These are phyloP conservation scores for Cryptoblepharus egeriae DNA, from an alignment of 2,797 vertebrate genomes.

Conservation along the genomic window DNA sequence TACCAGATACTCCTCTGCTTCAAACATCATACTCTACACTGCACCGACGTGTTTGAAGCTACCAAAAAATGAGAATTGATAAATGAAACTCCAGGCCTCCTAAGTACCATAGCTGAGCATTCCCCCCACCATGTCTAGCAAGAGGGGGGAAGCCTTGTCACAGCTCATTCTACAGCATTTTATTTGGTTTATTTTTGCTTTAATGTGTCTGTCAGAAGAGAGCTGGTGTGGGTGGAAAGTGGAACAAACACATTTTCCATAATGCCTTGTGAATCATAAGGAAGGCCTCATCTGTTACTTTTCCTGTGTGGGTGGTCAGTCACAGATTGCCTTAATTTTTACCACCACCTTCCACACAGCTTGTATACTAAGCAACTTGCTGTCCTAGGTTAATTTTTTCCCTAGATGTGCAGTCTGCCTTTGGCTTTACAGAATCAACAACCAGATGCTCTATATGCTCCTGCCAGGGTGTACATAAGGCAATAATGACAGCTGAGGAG, in stretches of 20 bases:
- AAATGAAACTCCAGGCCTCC: constrained; percentile 37
- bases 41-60: constrained; percentile 21
- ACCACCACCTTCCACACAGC: constrained; percentile 4
- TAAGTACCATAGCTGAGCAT: constrained; percentile 33
- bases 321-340: constrained; percentile 26
- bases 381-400: neutral
- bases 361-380: constrained; percentile 17
- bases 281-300: constrained; percentile 25
- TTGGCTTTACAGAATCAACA: constrained; percentile 25
- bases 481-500: neutral
- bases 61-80: constrained; percentile 12
- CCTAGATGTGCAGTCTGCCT: neutral
- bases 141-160: neutral
- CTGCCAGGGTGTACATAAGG: constrained; percentile 25
- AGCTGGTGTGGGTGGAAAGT: constrained; percentile 17
- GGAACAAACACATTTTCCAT: constrained; percentile 20
- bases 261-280: constrained; percentile 29
- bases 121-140: constrained; percentile 20
- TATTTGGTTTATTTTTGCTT: constrained; percentile 6
- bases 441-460: constrained; percentile 12
- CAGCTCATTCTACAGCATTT: constrained; percentile 10
- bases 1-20: constrained; percentile 37
- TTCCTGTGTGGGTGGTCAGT: constrained; percentile 5
- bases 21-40: constrained; percentile 37
- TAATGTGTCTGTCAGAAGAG: constrained; percentile 33